phyloP scores from a whole-genome alignment of 2,888 invertebrate genomes.

The Eugnorisma glareosa region DNA sequence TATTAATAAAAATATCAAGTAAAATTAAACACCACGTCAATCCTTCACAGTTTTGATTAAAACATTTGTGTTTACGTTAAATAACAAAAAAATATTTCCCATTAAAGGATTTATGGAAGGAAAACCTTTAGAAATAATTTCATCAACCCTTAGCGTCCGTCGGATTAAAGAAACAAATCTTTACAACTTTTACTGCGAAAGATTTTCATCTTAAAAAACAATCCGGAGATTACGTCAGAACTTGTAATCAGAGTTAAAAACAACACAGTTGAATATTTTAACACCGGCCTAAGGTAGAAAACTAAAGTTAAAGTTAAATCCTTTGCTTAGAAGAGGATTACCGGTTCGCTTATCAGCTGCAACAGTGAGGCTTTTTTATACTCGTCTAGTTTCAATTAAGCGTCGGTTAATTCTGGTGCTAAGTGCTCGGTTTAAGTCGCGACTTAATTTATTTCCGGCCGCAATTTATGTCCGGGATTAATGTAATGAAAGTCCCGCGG shows the following conservation, averaged over 20 bases:
- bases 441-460: slow-evolving; percentile 86
- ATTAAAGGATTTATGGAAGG: slow-evolving; percentile 48
- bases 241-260: slow-evolving; percentile 83
- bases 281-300: slow-evolving; percentile 64
- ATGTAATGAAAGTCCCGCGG: slow-evolving; percentile 83
- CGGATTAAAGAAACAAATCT: slow-evolving; percentile 70
- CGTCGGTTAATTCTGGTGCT: slow-evolving; percentile 85
- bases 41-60: slow-evolving; percentile 35
- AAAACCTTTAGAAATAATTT: slow-evolving; percentile 62
- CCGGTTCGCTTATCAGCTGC: slow-evolving; percentile 79
- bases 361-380: slow-evolving; percentile 78
- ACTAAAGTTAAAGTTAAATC: slow-evolving; percentile 82
- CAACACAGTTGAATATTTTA: slow-evolving; percentile 78
- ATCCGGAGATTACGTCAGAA: slow-evolving; percentile 82
- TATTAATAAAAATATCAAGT: background rate
- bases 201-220: slow-evolving; percentile 76
- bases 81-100: slow-evolving; percentile 33
- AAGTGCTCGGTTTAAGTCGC: slow-evolving; percentile 86
- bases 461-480: slow-evolving; percentile 87
- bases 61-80: slow-evolving; percentile 28
- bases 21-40: slow-evolving; percentile 12
- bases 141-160: slow-evolving; percentile 66
- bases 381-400: slow-evolving; percentile 88
- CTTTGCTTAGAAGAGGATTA: slow-evolving; percentile 85
- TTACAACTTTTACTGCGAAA: slow-evolving; percentile 73